Evolutionary conservation across 2,888 invertebrate genomes (phyloP).

Genomic region (Tetanocera ferruginea): DNA sequence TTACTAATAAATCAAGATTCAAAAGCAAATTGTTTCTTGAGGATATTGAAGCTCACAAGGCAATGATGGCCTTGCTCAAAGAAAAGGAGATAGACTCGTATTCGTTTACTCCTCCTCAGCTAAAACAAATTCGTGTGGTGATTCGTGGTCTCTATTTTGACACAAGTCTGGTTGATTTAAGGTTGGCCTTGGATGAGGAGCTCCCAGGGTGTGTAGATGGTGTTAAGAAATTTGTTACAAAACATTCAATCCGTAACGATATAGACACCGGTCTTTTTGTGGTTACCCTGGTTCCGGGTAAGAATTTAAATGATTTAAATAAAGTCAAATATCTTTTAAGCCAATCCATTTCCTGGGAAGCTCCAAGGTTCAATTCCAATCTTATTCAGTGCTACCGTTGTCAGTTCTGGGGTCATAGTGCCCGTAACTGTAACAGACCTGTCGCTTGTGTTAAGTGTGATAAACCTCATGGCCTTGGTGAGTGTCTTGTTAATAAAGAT

Average conservation of each 20-base stretch:
- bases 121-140: not conserved
- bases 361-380: not conserved
- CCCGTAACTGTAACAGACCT: conserved; percentile 17
- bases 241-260: not conserved
- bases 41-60: not conserved
- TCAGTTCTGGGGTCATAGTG: conserved; percentile 19
- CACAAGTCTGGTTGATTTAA: not conserved
- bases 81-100: conserved; percentile 3
- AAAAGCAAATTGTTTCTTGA: conserved; percentile 7
- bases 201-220: not conserved
- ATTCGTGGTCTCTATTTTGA: conserved; percentile 3
- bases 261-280: conserved; percentile 14
- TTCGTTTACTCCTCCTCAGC: conserved; percentile 11
- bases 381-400: not conserved
- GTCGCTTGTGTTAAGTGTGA: conserved; percentile 27
- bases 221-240: not conserved
- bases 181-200: not conserved
- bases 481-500: conserved; percentile 1
- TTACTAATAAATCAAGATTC: not conserved
- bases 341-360: conserved; percentile 4
- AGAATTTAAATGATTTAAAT: not conserved
- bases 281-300: not conserved
- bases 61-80: conserved; percentile 7
- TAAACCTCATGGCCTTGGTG: not conserved
- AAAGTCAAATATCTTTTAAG: not conserved